Evolutionary conservation across 2,797 vertebrate species (phyloP).

Genomic region (Sebastes taczanowskii): DNA sequence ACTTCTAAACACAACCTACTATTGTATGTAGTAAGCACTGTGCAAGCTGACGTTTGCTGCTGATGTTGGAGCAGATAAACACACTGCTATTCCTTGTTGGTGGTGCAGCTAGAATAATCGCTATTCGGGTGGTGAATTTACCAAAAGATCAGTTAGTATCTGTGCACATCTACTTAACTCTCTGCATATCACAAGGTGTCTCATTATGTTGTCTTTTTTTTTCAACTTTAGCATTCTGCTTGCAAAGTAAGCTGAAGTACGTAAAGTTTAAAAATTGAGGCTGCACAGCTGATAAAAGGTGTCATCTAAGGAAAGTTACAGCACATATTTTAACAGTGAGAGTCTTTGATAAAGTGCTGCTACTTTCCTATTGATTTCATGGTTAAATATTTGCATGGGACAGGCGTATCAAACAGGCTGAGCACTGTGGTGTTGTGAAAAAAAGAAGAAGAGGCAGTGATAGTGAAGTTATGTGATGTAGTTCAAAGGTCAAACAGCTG

Average conservation of each 20-base stretch:
- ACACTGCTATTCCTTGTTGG: background rate
- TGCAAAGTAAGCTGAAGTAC: background rate
- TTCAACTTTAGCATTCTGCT: background rate
- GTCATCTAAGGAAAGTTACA: background rate
- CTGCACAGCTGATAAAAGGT: background rate
- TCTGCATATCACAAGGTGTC: background rate
- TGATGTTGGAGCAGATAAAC: background rate
- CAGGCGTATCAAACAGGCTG: background rate
- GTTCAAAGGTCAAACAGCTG: constrained; percentile 51
- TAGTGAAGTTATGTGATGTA: constrained; percentile 16
- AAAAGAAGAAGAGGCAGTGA: background rate
- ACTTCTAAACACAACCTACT: accelerated
- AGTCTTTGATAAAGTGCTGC: background rate
- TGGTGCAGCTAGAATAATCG: background rate
- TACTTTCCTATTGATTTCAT: background rate
- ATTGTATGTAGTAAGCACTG: too few relatives aligned
- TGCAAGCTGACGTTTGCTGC: too few relatives aligned
- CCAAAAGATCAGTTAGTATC: background rate
- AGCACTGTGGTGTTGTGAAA: background rate
- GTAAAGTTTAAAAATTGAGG: background rate
- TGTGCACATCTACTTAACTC: background rate
- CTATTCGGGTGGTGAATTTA: background rate
- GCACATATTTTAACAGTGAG: background rate
- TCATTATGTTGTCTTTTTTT: background rate
- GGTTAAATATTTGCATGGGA: constrained; percentile 8